These are phyloP conservation scores for Actias luna DNA, from an alignment of 2,888 invertebrate genomes.

Conservation along the genomic window DNA sequence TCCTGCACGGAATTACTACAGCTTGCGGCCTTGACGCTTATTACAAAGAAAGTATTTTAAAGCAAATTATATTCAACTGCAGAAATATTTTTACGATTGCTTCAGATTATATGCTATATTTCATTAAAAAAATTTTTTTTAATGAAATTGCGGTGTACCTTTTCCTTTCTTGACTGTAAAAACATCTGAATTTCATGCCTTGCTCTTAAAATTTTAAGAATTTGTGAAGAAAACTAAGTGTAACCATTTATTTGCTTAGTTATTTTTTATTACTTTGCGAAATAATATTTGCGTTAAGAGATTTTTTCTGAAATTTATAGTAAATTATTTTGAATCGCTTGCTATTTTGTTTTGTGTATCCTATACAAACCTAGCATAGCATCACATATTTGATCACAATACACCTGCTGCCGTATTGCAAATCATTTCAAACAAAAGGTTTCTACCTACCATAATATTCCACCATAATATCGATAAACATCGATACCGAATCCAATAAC, in stretches of 20 bases:
- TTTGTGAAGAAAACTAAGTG: neutral
- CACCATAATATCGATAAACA: too few relatives aligned
- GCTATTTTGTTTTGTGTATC: neutral
- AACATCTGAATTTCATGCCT: too few relatives aligned
- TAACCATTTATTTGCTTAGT: neutral
- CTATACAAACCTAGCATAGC: too few relatives aligned
- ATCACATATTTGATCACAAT: too few relatives aligned
- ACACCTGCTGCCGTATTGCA: neutral
- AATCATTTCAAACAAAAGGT: neutral
- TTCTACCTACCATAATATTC: too few relatives aligned
- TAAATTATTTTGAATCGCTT: neutral
- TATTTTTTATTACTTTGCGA: neutral
- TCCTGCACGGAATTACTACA: neutral
- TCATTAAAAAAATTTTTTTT: too few relatives aligned
- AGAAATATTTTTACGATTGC: too few relatives aligned
- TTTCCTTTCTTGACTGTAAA: too few relatives aligned
- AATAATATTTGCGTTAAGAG: neutral
- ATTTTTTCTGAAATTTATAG: neutral
- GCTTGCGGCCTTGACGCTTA: neutral
- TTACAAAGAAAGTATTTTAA: constrained; percentile 4
- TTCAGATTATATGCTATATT: too few relatives aligned
- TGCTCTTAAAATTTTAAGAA: neutral
- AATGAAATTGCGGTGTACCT: too few relatives aligned
- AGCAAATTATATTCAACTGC: constrained; percentile 9
- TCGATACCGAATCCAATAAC: too few relatives aligned